A percentile compares a stretch with the other conserved stretches of the same genome.
phyloP scores from a whole-genome alignment of 92 coral and sea anemone species.

The Epizoanthus illoricatus region DNA sequence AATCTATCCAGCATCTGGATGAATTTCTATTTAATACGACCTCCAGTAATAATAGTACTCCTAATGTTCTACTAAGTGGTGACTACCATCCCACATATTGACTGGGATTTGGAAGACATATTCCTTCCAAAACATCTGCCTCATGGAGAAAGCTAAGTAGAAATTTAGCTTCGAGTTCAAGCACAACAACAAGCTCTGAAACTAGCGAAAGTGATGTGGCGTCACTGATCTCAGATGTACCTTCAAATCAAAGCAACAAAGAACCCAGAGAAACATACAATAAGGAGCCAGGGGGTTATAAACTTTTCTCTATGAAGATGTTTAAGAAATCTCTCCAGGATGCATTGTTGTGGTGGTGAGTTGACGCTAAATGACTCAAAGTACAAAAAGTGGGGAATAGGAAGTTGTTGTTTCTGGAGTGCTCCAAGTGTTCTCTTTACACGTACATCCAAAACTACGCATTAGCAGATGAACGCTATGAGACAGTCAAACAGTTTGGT shows the following conservation, averaged over 20 bases:
- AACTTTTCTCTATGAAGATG: neutral
- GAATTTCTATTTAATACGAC: no score
- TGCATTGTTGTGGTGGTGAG: neutral
- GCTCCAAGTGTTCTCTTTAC: neutral
- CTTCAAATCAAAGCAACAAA: no score
- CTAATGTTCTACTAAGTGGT: no score
- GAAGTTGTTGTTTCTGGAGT: neutral
- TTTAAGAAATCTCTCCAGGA: neutral
- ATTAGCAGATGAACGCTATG: neutral
- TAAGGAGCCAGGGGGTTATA: neutral
- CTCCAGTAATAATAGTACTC: no score
- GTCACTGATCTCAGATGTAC: neutral
- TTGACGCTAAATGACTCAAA: neutral
- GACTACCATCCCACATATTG: no score
- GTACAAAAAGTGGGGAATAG: constrained; percentile 3
- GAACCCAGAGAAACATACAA: neutral
- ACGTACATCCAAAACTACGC: neutral
- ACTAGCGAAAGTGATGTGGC: neutral
- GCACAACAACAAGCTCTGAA: neutral
- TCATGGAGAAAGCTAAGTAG: neutral
- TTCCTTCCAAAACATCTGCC: neutral
- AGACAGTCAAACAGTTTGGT: neutral
- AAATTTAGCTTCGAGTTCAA: neutral
- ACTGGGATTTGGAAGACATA: no score
- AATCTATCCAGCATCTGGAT: no score